Conservation (phyloP, 2,797 vertebrate genomes). For the Carapus acus region DNA sequence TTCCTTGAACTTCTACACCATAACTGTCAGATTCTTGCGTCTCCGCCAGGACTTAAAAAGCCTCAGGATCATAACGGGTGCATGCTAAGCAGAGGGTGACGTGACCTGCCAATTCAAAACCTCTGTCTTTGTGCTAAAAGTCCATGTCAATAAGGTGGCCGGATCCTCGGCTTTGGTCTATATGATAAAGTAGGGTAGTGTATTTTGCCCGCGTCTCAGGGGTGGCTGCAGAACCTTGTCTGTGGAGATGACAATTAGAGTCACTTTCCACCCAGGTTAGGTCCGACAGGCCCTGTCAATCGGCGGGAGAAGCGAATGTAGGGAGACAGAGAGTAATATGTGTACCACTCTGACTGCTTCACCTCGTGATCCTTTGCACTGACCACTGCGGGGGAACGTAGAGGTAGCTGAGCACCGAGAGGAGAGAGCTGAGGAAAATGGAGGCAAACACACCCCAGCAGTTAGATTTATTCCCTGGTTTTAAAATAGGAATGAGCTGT, state of each 20-base stretch:
- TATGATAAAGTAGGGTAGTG: constrained; percentile 80
- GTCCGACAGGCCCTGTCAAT: constrained; percentile 76
- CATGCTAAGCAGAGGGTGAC: constrained; percentile 71
- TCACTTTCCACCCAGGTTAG: constrained; percentile 80
- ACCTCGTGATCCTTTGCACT: constrained; percentile 70
- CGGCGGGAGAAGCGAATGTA: constrained; percentile 64
- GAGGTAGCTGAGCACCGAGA: constrained; percentile 18
- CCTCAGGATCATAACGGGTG: constrained; percentile 67
- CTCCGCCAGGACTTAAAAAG: constrained; percentile 66
- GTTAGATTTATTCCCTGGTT: constrained; percentile 62
- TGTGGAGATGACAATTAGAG: constrained; percentile 82
- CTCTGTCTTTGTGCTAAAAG: constrained; percentile 77
- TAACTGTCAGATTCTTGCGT: constrained; percentile 71
- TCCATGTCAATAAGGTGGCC: constrained; percentile 71
- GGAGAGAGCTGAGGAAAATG: constrained; percentile 29
- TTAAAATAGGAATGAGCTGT: constrained; percentile 64
- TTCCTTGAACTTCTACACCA: constrained; percentile 65
- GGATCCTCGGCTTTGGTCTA: constrained; percentile 64
- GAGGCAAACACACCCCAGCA: constrained; percentile 50
- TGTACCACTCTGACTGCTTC: constrained; percentile 69
- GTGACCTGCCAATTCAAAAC: constrained; percentile 77
- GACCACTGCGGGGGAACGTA: constrained; percentile 62
- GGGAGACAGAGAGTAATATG: constrained; percentile 77
- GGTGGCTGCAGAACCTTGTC: constrained; percentile 77
- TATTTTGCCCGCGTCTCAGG: constrained; percentile 72